Conservation (phyloP, 2,888 invertebrate species). For the Prosapia bicincta region DNA sequence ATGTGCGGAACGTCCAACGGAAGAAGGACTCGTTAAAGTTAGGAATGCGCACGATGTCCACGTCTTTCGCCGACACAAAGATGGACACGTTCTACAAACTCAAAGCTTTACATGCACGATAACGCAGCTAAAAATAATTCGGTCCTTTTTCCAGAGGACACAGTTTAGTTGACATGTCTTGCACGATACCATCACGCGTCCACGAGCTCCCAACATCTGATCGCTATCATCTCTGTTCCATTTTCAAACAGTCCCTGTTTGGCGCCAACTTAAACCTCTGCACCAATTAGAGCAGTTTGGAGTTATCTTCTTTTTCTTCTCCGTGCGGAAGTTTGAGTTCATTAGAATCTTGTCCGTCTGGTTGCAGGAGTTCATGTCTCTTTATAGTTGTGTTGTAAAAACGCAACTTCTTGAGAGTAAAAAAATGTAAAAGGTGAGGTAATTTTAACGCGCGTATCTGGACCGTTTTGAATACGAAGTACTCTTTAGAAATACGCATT, state of each 20-base stretch:
- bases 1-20: neutral
- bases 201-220: constrained; percentile 2
- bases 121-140: neutral
- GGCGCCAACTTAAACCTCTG: constrained; percentile 2
- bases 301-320: neutral
- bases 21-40: neutral
- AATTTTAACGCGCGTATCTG: too few species aligned
- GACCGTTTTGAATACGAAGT: too few species aligned
- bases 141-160: neutral
- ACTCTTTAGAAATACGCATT: too few species aligned
- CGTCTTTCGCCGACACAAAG: too few species aligned
- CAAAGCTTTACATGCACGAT: neutral
- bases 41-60: too few species aligned
- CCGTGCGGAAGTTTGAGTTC: neutral
- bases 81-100: neutral
- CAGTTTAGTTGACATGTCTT: neutral
- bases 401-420: too few species aligned
- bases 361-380: too few species aligned
- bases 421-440: too few species aligned
- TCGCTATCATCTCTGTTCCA: neutral
- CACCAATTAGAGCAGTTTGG: neutral
- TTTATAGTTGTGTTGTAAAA: too few species aligned
- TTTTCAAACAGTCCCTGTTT: neutral
- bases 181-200: neutral
- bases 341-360: neutral